These are phyloP conservation scores for Eurystomus glaucurus DNA, from an alignment of 2,797 vertebrate genomes.

Conservation along the genomic window DNA sequence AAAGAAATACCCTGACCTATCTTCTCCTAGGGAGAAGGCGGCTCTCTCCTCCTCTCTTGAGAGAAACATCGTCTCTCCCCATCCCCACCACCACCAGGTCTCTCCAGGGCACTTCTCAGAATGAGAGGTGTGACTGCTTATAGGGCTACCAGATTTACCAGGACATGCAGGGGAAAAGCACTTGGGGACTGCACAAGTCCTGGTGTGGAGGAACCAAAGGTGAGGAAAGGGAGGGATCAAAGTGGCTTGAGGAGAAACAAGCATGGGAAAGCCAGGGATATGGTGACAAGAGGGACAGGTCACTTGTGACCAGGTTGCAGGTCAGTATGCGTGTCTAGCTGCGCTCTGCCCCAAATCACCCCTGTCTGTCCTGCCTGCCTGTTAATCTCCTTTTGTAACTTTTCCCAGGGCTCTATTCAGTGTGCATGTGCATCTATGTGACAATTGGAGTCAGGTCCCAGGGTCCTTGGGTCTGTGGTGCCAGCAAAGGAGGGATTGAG, in stretches of 20 bases:
- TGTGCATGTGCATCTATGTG: fast-evolving
- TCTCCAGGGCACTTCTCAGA: not conserved
- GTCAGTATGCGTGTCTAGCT: fast-evolving
- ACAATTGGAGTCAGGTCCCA: not conserved
- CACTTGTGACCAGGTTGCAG: not conserved
- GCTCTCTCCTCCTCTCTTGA: no score
- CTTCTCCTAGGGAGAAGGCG: not conserved
- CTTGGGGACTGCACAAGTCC: no score
- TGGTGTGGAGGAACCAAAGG: not conserved
- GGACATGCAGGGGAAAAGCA: fast-evolving
- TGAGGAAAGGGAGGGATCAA: not conserved
- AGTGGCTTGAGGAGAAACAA: not conserved
- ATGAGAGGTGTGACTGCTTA: not conserved
- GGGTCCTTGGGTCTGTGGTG: fast-evolving
- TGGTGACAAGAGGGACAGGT: not conserved
- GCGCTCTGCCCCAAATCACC: not conserved
- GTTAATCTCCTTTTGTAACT: fast-evolving
- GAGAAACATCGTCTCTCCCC: fast-evolving
- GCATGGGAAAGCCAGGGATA: not conserved
- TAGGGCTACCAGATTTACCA: not conserved
- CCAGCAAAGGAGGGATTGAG: fast-evolving
- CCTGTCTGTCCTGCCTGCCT: not conserved
- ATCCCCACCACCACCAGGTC: fast-evolving
- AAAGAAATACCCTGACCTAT: not conserved
- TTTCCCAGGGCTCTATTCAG: not conserved